Evolutionary conservation across 1,140 invertebrate genomes (phyloP), one percentile per base, ranked within the genome.

Genomic region (Leptoteleia sp.): DNA sequence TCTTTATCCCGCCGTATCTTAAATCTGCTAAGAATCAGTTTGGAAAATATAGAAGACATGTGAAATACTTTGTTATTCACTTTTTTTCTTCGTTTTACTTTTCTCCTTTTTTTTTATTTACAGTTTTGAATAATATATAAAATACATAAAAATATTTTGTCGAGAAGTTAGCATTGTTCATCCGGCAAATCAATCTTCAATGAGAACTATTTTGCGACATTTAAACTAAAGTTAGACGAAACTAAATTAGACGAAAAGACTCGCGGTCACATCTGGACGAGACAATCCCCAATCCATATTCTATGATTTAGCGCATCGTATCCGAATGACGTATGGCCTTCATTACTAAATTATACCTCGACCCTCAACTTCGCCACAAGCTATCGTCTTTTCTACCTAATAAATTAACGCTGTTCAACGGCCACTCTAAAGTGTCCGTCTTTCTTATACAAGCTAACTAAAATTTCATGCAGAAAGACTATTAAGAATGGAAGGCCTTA

Each of bases 311-410:
- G 67, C 78, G 47, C 67, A 75, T 77, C 37, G 54, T 61, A 81
- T 81, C 71, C 48, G 72, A 77, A 82, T 82, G 79, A 80, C 79
- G 80, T 77, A 81, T 82, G 72, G 80, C 70, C 81, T 85, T 87
- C 85, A 87, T 87, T 87, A 87, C 82, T 82, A 86, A 85, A 86
- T 85, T 85, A 84, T 83, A 83, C 82, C 73, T 80, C 78, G 73
- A 65, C 59, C 70, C 70, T 65, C 70, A 64, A 73, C 59, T 59
- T 57, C 50, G 70, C 70, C 50, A 50, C 52, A 29, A 65, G 70
- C 52, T 65, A 73, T 73, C 40, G 42, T 83, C 81, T 81, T 82
- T 83, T 81, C 81, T 83, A 77, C 75, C 62, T 76, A 55, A 65
- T 73, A 73, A 71, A 67, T 57, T 65, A 79, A 54, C 50, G 45